A percentile compares a stretch with the other conserved stretches of the same genome.
phyloP scores from a whole-genome alignment of 1,140 invertebrate species.

The Palaemon carinicauda region DNA sequence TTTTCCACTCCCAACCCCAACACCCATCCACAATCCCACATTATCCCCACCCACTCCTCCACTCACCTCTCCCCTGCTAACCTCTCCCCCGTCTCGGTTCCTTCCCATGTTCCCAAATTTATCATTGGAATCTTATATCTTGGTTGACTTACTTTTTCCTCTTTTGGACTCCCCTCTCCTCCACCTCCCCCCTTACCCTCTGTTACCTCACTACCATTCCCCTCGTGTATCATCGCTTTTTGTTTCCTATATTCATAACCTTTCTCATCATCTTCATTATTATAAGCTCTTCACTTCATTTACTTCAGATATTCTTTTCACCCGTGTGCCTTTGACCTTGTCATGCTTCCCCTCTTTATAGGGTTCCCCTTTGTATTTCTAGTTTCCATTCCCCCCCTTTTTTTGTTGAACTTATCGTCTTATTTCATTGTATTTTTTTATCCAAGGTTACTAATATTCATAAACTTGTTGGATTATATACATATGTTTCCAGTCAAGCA shows the following conservation, averaged over 20 bases:
- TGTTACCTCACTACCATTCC: neutral
- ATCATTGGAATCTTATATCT: neutral
- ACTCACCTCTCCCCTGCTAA: neutral
- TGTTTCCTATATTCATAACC: neutral
- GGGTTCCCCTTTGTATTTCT: too few species aligned
- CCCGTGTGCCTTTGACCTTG: too few species aligned
- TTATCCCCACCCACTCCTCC: too few species aligned
- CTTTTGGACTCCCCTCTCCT: neutral
- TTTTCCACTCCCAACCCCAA: neutral
- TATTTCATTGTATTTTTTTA: too few species aligned
- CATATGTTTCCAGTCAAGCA: too few species aligned
- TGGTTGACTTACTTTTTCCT: neutral
- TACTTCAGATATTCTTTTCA: neutral
- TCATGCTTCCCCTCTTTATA: too few species aligned
- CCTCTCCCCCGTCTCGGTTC: neutral
- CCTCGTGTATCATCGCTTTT: neutral
- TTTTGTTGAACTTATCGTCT: too few species aligned
- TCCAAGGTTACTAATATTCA: too few species aligned
- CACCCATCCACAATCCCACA: neutral
- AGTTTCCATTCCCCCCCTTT: too few species aligned
- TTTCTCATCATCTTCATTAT: neutral
- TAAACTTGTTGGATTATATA: too few species aligned
- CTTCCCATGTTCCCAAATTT: neutral
- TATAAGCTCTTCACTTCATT: neutral
- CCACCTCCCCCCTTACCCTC: neutral